These are phyloP conservation scores for Odobenus rosmarus DNA, from an alignment of 2,113 vertebrate genomes.

Conservation along the genomic window DNA sequence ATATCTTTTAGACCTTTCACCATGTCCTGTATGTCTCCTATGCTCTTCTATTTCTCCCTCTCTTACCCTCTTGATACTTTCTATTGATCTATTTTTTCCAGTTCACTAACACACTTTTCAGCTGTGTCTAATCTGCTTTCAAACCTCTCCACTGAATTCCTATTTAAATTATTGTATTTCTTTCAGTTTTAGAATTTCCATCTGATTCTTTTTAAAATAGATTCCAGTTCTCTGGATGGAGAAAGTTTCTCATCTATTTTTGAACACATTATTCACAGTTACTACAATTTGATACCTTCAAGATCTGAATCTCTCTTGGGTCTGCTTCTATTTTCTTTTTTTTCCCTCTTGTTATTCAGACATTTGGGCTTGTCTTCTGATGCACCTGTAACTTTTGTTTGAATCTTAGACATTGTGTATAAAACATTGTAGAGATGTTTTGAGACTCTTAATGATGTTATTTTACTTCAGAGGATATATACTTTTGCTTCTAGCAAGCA, in stretches of 20 bases:
- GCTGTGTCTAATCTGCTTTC: background rate
- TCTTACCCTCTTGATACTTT: background rate
- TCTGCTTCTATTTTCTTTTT: background rate
- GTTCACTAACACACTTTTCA: background rate
- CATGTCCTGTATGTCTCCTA: background rate
- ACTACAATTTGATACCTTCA: background rate
- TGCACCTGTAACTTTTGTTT: background rate
- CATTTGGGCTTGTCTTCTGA: background rate
- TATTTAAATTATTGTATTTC: background rate
- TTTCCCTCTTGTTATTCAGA: background rate
- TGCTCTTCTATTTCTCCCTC: background rate
- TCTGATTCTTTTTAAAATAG: background rate
- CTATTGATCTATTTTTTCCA: background rate
- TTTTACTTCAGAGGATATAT: background rate
- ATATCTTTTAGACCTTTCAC: background rate
- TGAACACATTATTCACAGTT: background rate
- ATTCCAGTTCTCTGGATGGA: background rate
- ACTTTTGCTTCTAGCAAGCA: background rate
- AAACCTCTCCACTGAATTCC: background rate
- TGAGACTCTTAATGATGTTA: background rate
- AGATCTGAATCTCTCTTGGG: background rate
- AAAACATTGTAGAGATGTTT: background rate
- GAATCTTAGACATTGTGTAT: background rate
- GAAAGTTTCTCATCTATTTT: background rate
- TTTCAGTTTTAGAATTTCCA: slow-evolving; percentile 5